These are phyloP conservation scores for Automeris io DNA, from an alignment of 2,888 invertebrate species.

Conservation along the genomic window DNA sequence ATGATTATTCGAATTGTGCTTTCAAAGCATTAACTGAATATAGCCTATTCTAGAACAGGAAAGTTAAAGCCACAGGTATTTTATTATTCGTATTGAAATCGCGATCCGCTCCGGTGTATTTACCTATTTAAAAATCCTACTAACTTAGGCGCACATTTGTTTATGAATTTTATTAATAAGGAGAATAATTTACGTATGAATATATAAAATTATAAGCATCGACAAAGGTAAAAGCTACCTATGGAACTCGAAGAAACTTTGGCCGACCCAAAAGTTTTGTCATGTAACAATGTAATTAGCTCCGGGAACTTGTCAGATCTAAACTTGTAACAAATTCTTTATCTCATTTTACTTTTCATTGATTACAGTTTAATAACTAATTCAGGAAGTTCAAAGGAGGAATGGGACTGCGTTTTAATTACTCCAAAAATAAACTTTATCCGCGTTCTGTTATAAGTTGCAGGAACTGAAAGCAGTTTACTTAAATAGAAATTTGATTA, in stretches of 20 bases:
- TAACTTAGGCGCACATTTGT: no score
- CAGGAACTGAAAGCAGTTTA: background rate
- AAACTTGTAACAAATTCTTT: slow-evolving; percentile 65
- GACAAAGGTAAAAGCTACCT: slow-evolving; percentile 43
- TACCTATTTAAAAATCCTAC: no score
- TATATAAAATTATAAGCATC: slow-evolving; percentile 58
- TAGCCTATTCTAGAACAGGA: no score
- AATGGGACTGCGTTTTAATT: slow-evolving; percentile 4
- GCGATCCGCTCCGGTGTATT: no score
- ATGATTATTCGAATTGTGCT: no score
- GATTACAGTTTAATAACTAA: slow-evolving; percentile 49
- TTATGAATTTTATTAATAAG: no score
- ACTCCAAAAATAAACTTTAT: background rate
- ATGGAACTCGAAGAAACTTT: slow-evolving; percentile 66
- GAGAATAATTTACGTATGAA: no score
- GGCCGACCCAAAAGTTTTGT: slow-evolving; percentile 67
- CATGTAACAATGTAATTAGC: slow-evolving; percentile 73
- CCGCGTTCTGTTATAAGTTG: background rate
- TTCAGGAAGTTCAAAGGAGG: slow-evolving; percentile 10
- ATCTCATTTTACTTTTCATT: slow-evolving; percentile 58
- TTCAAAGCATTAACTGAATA: no score
- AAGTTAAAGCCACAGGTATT: no score
- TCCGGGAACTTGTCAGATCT: slow-evolving; percentile 49
- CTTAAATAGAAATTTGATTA: background rate
- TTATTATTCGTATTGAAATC: no score